Conservation (phyloP, 2,113 vertebrate species). For the Muscicapa adusta region DNA sequence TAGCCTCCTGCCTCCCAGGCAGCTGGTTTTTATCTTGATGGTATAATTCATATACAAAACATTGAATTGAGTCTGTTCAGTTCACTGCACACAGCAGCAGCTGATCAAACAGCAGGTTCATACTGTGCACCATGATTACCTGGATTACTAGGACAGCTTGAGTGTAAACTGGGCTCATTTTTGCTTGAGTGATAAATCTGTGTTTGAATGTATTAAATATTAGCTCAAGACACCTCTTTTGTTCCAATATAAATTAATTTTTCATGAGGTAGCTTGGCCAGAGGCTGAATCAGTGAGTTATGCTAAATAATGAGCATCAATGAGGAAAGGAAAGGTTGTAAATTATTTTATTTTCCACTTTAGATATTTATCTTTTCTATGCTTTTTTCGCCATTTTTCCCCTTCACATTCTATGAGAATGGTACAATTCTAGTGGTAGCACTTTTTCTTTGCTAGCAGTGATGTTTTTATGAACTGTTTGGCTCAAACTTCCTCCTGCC, state of each 20-base stretch:
- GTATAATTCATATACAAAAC: background rate
- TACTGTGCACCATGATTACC: slow-evolving; percentile 29
- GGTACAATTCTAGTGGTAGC: background rate
- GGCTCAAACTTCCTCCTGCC: background rate
- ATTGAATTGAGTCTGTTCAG: background rate
- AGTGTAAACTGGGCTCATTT: background rate
- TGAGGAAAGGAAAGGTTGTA: background rate
- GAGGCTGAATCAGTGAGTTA: background rate
- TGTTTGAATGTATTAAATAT: background rate
- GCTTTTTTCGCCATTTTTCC: background rate
- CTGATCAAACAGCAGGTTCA: slow-evolving; percentile 62
- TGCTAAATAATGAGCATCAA: background rate
- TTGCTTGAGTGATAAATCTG: slow-evolving; percentile 20
- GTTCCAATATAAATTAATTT: background rate
- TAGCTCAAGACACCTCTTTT: slow-evolving; percentile 14
- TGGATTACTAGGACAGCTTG: slow-evolving; percentile 25
- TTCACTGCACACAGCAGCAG: slow-evolving; percentile 1
- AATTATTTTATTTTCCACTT: background rate
- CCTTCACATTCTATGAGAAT: background rate
- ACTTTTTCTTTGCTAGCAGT: background rate
- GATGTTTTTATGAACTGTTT: background rate
- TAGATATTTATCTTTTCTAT: background rate
- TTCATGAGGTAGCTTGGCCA: background rate
- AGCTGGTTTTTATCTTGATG: slow-evolving; percentile 1
- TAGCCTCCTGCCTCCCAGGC: background rate